Conservation (phyloP, 2,888 invertebrate species). For the Eilema caniola region DNA sequence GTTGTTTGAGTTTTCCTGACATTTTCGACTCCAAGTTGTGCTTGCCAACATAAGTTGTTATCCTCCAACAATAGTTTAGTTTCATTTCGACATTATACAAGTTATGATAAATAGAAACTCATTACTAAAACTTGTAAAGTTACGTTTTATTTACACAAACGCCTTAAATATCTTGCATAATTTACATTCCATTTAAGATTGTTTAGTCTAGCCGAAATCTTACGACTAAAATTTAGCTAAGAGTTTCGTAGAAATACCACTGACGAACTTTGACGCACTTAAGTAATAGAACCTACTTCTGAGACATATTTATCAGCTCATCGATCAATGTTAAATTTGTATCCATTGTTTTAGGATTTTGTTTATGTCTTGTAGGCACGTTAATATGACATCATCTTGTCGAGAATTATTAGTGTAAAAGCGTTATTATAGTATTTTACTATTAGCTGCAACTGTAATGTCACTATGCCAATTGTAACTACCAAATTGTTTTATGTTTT, state of each 20-base stretch:
- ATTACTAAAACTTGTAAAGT: not conserved
- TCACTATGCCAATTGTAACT: too few species aligned
- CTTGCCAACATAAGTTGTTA: not conserved
- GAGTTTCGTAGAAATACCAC: not conserved
- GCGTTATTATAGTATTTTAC: too few species aligned
- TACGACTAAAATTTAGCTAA: not conserved
- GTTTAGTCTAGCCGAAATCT: not conserved
- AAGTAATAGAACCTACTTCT: not conserved
- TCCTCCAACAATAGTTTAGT: not conserved
- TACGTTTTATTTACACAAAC: not conserved
- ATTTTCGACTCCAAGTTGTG: slow-evolving; percentile 5
- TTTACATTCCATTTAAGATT: not conserved
- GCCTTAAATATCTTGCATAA: not conserved
- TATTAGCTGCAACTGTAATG: too few species aligned
- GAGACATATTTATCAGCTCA: too few species aligned
- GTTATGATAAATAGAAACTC: too few species aligned
- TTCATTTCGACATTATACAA: not conserved
- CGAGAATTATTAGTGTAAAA: too few species aligned
- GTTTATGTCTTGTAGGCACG: too few species aligned
- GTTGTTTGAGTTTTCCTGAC: slow-evolving; percentile 18
- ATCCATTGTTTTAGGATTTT: too few species aligned
- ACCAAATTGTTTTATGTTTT: too few species aligned
- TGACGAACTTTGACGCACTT: not conserved
- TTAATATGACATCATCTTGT: too few species aligned
- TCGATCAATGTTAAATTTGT: too few species aligned